A percentile compares a stretch with the other conserved stretches of the same genome.
phyloP scores from a whole-genome alignment of 2,113 vertebrate genomes.

The Ciconia boyciana region DNA sequence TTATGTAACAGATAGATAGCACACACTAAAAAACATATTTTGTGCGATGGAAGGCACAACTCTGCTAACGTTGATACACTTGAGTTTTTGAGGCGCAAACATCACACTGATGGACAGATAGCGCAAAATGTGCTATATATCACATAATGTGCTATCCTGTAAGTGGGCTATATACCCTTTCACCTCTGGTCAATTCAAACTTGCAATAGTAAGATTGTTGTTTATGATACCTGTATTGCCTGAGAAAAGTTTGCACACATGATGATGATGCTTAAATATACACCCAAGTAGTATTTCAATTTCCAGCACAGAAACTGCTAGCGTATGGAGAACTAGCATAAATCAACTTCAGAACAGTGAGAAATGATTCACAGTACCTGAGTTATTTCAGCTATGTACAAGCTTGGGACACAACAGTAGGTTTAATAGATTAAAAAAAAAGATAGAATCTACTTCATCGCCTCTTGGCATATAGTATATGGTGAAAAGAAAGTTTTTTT shows the following conservation, averaged over 20 bases:
- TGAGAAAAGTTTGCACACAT: background rate
- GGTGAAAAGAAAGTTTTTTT: background rate
- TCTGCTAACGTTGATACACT: fast-evolving
- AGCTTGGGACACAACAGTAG: background rate
- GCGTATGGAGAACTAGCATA: background rate
- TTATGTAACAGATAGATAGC: background rate
- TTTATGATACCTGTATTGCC: background rate
- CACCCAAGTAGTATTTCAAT: background rate
- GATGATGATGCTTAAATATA: background rate
- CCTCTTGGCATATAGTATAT: background rate
- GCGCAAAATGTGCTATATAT: too few relatives aligned
- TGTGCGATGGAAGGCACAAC: fast-evolving
- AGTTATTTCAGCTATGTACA: background rate
- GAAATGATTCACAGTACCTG: background rate
- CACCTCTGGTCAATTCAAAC: fast-evolving
- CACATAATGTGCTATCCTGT: background rate
- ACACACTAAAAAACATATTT: background rate
- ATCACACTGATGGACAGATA: background rate
- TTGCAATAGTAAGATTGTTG: background rate
- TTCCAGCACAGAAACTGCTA: background rate
- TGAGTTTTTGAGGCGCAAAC: background rate
- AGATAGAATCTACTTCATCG: background rate
- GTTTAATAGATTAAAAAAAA: background rate
- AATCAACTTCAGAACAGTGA: background rate
- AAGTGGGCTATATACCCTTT: background rate